Evolutionary conservation across 1,140 invertebrate species (phyloP).

Genomic region (Drosophila nannoptera): DNA sequence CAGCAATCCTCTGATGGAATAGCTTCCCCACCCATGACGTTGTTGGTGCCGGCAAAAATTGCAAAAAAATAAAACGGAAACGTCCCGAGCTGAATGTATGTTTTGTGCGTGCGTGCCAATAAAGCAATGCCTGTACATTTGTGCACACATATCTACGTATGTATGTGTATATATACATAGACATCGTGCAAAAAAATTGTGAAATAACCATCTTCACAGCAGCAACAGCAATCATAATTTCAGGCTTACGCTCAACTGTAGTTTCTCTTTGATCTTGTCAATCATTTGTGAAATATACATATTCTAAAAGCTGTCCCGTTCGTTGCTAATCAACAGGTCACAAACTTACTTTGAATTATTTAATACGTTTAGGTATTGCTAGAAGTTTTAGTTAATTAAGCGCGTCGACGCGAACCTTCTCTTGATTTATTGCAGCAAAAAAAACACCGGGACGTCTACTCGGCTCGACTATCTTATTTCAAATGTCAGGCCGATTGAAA

Average conservation of each 20-base stretch:
- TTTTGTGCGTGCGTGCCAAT: slow-evolving; percentile 45
- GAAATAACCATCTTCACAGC: slow-evolving; percentile 55
- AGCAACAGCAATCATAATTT: slow-evolving; percentile 31
- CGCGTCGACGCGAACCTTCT: slow-evolving; percentile 26
- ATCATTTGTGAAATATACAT: slow-evolving; percentile 61
- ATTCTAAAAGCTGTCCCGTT: background rate
- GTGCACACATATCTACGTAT: background rate
- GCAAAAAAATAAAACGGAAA: slow-evolving; percentile 36
- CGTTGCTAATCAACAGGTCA: background rate
- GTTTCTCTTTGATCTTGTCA: slow-evolving; percentile 61
- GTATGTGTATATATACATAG: slow-evolving; percentile 14
- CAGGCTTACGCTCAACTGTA: slow-evolving; percentile 56
- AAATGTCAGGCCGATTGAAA: slow-evolving; percentile 31
- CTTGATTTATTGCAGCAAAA: slow-evolving; percentile 11
- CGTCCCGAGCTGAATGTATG: slow-evolving; percentile 22
- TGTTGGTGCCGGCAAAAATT: slow-evolving; percentile 53
- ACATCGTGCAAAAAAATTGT: slow-evolving; percentile 48
- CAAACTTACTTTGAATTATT: slow-evolving; percentile 36
- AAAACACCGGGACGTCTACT: slow-evolving; percentile 30
- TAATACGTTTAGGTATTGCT: slow-evolving; percentile 19
- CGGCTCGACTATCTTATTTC: slow-evolving; percentile 23
- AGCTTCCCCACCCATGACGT: slow-evolving; percentile 20
- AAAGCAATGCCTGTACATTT: slow-evolving; percentile 20
- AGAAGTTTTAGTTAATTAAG: slow-evolving; percentile 23
- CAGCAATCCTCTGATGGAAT: slow-evolving; percentile 2